Percentiles rank a stretch among this genome's conserved stretches.
phyloP scores from a whole-genome alignment of 2,888 invertebrate species.

The Alcis repandata region DNA sequence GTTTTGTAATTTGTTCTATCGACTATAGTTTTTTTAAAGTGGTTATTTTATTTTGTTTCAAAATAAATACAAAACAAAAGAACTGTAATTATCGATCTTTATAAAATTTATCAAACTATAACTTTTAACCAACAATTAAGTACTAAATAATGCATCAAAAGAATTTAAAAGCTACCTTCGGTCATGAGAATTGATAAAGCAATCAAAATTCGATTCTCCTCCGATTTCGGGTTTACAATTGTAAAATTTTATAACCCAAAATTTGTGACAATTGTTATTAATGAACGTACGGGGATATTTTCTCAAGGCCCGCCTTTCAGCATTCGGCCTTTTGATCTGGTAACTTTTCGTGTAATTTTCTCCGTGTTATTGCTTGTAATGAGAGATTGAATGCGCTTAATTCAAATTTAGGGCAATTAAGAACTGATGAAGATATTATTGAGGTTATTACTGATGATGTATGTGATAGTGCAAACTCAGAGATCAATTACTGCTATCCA shows the following conservation, averaged over 20 bases:
- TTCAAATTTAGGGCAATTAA: conserved; percentile 7
- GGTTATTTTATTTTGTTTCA: neutral
- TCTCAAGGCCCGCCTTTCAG: conserved; percentile 59
- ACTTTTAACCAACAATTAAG: conserved; percentile 40
- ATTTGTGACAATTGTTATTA: conserved; percentile 72
- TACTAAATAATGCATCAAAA: conserved; percentile 41
- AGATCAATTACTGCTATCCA: conserved; percentile 5
- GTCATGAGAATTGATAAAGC: conserved; percentile 50
- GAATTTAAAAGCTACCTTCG: conserved; percentile 35
- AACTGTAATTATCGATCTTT: conserved; percentile 29
- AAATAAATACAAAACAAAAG: conserved; percentile 3
- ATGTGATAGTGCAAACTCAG: conserved; percentile 4
- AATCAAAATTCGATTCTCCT: conserved; percentile 47
- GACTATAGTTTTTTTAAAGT: neutral
- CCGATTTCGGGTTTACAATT: conserved; percentile 51
- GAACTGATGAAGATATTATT: conserved; percentile 17
- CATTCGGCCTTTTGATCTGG: conserved; percentile 45
- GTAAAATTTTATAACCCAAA: conserved; percentile 79
- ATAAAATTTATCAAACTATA: conserved; percentile 28
- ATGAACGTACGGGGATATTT: conserved; percentile 61
- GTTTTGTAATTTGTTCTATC: neutral
- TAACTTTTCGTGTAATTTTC: conserved; percentile 59
- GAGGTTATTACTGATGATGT: conserved; percentile 1
- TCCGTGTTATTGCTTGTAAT: conserved; percentile 64
- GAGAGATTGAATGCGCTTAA: conserved; percentile 48